These are phyloP conservation scores for Nomada lathburiana DNA, from an alignment of 2,888 invertebrate species.

Conservation along the genomic window DNA sequence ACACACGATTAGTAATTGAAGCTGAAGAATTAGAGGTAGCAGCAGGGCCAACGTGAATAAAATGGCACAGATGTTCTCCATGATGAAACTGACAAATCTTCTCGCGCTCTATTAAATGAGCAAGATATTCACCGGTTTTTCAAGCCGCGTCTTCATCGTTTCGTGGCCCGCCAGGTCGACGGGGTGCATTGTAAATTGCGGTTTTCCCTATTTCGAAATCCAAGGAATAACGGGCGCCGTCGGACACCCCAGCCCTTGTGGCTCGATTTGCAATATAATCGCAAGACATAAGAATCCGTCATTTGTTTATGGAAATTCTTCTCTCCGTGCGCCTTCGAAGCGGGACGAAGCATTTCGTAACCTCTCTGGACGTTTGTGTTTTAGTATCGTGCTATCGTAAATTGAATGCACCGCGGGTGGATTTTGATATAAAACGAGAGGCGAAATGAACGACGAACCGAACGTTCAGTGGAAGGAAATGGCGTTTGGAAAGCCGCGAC, in stretches of 20 bases:
- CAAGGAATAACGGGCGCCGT: constrained; percentile 12
- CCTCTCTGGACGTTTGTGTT: background rate
- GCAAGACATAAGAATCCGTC: constrained; percentile 24
- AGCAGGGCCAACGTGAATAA: constrained; percentile 56
- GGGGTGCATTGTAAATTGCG: constrained; percentile 35
- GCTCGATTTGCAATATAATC: constrained; percentile 25
- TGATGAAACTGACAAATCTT: constrained; percentile 22
- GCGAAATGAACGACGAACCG: no score
- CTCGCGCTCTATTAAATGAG: constrained; percentile 10
- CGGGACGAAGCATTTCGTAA: constrained; percentile 9
- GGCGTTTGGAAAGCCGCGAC: background rate
- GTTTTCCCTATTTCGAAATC: background rate
- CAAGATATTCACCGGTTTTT: constrained; percentile 21
- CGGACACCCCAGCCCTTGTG: constrained; percentile 13
- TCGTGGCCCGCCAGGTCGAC: background rate
- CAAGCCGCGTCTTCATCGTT: constrained; percentile 36
- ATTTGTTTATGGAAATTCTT: constrained; percentile 44
- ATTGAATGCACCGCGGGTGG: background rate
- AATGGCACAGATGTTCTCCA: constrained; percentile 56
- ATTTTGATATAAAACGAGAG: background rate
- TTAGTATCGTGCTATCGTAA: background rate
- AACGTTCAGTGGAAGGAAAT: background rate
- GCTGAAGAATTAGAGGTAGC: constrained; percentile 55
- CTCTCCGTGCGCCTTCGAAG: background rate
- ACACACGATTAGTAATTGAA: constrained; percentile 66